These are phyloP conservation scores for Scaeva pyrastri DNA, from an alignment of 2,888 invertebrate genomes.

Conservation along the genomic window DNA sequence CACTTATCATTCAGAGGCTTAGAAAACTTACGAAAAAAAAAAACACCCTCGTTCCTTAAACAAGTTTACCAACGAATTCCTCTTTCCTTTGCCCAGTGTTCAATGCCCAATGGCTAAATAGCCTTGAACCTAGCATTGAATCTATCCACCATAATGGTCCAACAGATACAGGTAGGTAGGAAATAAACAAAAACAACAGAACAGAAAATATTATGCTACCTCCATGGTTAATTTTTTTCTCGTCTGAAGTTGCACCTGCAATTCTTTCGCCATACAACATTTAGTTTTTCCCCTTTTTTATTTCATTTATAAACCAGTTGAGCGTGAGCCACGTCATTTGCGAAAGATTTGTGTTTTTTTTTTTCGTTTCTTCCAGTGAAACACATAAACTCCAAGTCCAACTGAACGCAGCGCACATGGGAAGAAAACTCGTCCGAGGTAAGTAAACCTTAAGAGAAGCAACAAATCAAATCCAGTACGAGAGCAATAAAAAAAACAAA, in stretches of 20 bases:
- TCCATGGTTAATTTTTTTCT: neutral
- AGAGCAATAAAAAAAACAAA: neutral
- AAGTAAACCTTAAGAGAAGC: neutral
- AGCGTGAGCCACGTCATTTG: slow-evolving; percentile 23
- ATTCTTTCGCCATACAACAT: slow-evolving; percentile 9
- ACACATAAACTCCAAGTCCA: neutral
- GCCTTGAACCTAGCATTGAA: slow-evolving; percentile 1
- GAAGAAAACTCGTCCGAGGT: neutral
- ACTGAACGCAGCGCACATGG: slow-evolving; percentile 3
- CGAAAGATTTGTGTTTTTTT: neutral
- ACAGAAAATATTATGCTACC: neutral
- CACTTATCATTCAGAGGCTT: too few species aligned
- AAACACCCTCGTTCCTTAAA: too few species aligned
- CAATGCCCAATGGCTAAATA: neutral
- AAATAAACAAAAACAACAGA: neutral
- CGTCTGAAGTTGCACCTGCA: slow-evolving; percentile 6
- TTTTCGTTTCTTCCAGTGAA: neutral
- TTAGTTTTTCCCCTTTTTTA: neutral
- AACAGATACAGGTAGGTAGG: neutral
- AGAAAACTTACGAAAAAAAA: too few species aligned
- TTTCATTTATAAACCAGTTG: slow-evolving; percentile 20
- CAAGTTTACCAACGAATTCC: too few species aligned
- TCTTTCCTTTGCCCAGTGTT: too few species aligned
- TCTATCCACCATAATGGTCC: neutral
- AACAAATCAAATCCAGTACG: neutral